These are phyloP conservation scores for Thumatha senex DNA, from an alignment of 2,888 invertebrate genomes.

Conservation along the genomic window DNA sequence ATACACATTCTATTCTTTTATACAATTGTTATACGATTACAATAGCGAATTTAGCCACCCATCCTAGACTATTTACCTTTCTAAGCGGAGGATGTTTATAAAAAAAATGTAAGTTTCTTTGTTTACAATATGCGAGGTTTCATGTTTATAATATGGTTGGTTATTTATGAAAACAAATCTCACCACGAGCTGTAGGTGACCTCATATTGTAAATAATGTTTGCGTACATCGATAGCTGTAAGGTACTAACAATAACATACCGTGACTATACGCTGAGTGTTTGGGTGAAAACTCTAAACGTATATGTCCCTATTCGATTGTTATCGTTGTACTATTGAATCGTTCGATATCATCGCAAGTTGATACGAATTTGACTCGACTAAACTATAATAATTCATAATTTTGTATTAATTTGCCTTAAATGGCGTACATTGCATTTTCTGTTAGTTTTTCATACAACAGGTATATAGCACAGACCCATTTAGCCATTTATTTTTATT, in stretches of 20 bases:
- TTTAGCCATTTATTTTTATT: no score
- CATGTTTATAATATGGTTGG: conserved; percentile 61
- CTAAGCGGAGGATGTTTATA: conserved; percentile 46
- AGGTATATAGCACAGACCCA: no score
- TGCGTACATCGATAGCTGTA: conserved; percentile 34
- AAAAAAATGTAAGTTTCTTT: conserved; percentile 39
- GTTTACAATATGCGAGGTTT: conserved; percentile 58
- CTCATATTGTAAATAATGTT: conserved; percentile 69
- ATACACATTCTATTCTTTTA: conserved; percentile 1
- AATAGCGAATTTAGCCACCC: conserved; percentile 29
- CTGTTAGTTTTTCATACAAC: no score
- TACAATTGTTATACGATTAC: conserved; percentile 21
- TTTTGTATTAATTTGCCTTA: no score
- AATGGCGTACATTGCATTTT: no score
- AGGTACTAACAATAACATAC: conserved; percentile 38
- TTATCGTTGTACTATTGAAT: no score
- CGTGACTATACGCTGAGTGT: conserved; percentile 2
- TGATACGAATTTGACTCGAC: no score
- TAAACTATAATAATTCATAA: no score
- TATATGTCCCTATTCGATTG: no score
- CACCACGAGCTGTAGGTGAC: conserved; percentile 49
- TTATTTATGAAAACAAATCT: conserved; percentile 71
- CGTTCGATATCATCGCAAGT: no score
- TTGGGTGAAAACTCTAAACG: conserved; percentile 19
- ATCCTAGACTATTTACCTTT: conserved; percentile 34